These are phyloP conservation scores for Ormyrus rosae DNA, from an alignment of 2,888 invertebrate genomes.

Conservation along the genomic window DNA sequence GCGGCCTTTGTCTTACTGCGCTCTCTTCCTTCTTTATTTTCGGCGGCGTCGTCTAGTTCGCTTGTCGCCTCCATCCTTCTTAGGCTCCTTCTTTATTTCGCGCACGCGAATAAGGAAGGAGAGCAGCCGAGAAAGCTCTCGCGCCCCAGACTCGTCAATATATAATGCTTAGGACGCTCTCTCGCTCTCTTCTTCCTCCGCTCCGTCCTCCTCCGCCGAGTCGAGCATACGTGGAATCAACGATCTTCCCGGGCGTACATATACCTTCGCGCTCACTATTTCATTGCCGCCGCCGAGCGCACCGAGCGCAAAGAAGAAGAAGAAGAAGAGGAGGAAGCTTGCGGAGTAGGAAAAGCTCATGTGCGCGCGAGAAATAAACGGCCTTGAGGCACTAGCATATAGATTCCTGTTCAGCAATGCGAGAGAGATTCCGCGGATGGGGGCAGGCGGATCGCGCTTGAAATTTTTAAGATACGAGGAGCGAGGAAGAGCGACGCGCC, in stretches of 20 bases:
- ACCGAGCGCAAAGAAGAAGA: too few relatives aligned
- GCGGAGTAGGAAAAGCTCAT: slow-evolving; percentile 25
- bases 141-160: slow-evolving; percentile 39
- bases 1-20: slow-evolving; percentile 50
- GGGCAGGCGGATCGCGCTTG: slow-evolving; percentile 36
- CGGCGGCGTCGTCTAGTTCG: slow-evolving; percentile 3
- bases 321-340: slow-evolving; percentile 6
- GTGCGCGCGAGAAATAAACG: slow-evolving; percentile 46
- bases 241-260: slow-evolving; percentile 29
- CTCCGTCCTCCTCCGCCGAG: not conserved
- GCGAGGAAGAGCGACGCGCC: not conserved
- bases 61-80: slow-evolving; percentile 26
- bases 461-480: slow-evolving; percentile 52
- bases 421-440: slow-evolving; percentile 40
- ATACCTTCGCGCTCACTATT: slow-evolving; percentile 24
- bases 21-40: slow-evolving; percentile 58
- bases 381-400: slow-evolving; percentile 41
- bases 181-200: not conserved
- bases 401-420: slow-evolving; percentile 52
- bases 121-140: not conserved
- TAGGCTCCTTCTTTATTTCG: slow-evolving; percentile 32
- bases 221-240: slow-evolving; percentile 43
- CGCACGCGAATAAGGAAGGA: slow-evolving; percentile 11
- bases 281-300: slow-evolving; percentile 31
- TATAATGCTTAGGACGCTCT: slow-evolving; percentile 44